Evolutionary conservation across 2,888 invertebrate genomes (phyloP).

Genomic region (Maniola hyperantus): DNA sequence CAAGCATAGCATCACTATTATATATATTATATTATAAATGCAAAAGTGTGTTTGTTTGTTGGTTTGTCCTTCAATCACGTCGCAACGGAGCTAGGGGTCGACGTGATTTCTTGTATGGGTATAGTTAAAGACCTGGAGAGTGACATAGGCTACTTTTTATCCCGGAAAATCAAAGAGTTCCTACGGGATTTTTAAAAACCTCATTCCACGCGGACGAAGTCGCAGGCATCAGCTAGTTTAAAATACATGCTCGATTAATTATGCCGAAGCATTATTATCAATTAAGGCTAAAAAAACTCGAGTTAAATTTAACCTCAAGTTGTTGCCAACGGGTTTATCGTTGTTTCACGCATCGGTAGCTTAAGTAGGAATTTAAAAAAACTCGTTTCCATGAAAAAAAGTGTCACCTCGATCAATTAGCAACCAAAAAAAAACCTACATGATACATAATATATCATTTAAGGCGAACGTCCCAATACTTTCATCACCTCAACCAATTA

Average conservation of each 20-base stretch:
- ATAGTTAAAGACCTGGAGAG: too few relatives aligned
- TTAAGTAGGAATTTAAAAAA: slow-evolving; percentile 25
- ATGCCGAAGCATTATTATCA: background rate
- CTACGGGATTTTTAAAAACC: too few relatives aligned
- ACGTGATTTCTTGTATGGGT: too few relatives aligned
- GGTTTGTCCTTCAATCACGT: too few relatives aligned
- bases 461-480: background rate
- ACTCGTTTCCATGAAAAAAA: slow-evolving; percentile 26
- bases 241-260: background rate
- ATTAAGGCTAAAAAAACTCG: background rate
- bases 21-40: too few relatives aligned
- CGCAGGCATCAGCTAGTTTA: background rate
- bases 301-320: slow-evolving; percentile 8
- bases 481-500: background rate
- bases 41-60: too few relatives aligned
- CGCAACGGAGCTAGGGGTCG: too few relatives aligned
- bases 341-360: slow-evolving; percentile 33
- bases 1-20: too few relatives aligned
- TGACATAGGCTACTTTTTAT: too few relatives aligned
- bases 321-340: slow-evolving; percentile 31
- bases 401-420: slow-evolving; percentile 4
- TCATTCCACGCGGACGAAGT: too few relatives aligned
- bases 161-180: too few relatives aligned
- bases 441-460: background rate
- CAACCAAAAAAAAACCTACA: background rate